Evolutionary conservation across 2,113 vertebrate species (phyloP).

Genomic region (Apodemus speciosus): DNA sequence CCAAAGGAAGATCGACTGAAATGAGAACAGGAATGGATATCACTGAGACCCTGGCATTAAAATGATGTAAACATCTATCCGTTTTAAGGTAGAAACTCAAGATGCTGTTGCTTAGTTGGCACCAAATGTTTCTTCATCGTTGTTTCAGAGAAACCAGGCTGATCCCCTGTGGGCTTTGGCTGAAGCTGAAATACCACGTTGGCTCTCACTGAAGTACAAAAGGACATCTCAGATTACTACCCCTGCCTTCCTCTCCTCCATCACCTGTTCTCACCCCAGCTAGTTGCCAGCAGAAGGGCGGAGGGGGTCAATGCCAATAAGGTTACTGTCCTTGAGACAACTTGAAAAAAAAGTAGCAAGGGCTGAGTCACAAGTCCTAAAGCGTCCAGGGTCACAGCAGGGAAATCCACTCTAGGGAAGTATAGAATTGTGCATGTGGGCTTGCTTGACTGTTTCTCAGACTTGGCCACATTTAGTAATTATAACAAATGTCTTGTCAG

Average conservation of each 20-base stretch:
- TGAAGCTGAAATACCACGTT: constrained; percentile 32
- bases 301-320: constrained; percentile 12
- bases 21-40: neutral
- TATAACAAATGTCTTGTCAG: neutral
- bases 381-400: neutral
- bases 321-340: neutral
- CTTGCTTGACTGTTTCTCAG: neutral
- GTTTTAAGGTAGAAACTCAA: constrained; percentile 3
- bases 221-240: constrained; percentile 22
- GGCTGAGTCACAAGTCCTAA: neutral
- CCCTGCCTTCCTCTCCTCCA: neutral
- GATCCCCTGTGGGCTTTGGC: neutral
- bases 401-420: neutral
- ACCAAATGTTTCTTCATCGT: constrained; percentile 20
- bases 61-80: neutral
- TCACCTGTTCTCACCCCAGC: constrained; percentile 23
- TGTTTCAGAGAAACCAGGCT: neutral
- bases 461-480: constrained; percentile 4
- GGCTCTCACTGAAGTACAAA: neutral
- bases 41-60: constrained; percentile 23
- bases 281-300: constrained; percentile 39
- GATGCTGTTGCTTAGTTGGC: constrained; percentile 34
- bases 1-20: constrained; percentile 14
- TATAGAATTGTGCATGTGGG: neutral
- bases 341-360: constrained; percentile 39